Conservation (phyloP, 1,140 invertebrate species). For the Grapholita molesta region DNA sequence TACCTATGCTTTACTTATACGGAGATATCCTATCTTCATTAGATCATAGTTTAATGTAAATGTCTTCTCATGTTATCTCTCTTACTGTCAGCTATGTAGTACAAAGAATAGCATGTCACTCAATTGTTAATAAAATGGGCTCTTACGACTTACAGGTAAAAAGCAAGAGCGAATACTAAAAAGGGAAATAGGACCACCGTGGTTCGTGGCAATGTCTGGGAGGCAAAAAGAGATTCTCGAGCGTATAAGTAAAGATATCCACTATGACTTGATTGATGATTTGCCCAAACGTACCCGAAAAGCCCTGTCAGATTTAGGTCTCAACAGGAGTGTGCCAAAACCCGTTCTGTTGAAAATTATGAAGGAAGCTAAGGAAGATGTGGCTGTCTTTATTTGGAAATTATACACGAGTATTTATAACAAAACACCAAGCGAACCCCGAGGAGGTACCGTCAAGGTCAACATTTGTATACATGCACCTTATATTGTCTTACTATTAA, state of each 20-base stretch:
- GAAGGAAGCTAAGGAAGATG: constrained; percentile 47
- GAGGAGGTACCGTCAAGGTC: constrained; percentile 35
- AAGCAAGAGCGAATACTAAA: constrained; percentile 42
- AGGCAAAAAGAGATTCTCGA: constrained; percentile 45
- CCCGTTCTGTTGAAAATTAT: constrained; percentile 51
- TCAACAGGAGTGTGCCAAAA: constrained; percentile 50
- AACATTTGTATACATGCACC: too few relatives aligned
- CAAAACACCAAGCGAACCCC: constrained; percentile 46
- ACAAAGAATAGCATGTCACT: too few relatives aligned
- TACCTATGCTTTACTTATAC: too few relatives aligned
- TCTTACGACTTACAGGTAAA: constrained; percentile 28
- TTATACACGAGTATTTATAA: constrained; percentile 56
- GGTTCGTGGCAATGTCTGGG: constrained; percentile 58
- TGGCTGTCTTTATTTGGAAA: constrained; percentile 65
- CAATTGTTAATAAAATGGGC: too few relatives aligned
- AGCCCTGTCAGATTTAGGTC: constrained; percentile 55
- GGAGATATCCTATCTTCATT: too few relatives aligned
- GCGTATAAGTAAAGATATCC: constrained; percentile 48
- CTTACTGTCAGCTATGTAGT: too few relatives aligned
- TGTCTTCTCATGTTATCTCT: too few relatives aligned
- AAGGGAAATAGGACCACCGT: constrained; percentile 50
- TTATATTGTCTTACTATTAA: too few relatives aligned
- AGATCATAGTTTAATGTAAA: too few relatives aligned
- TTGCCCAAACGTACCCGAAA: constrained; percentile 44
- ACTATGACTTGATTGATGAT: constrained; percentile 62